Base-by-base conservation (phyloP, 1,140 invertebrate genomes). In the Ruditapes philippinarum region DNA sequence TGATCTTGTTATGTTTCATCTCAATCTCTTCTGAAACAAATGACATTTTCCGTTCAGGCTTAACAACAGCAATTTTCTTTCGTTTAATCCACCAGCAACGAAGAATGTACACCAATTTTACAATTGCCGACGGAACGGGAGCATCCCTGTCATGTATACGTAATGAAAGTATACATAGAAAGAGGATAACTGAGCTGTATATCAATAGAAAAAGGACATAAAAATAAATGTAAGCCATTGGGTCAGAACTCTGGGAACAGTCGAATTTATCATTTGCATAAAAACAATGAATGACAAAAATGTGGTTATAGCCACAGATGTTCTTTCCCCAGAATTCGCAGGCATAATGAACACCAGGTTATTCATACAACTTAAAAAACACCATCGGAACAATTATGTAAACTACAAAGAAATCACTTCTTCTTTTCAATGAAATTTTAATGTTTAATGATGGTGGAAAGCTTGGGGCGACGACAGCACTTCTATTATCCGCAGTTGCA, bases 221-320 rank as follows among this genome's bases (percentile, higher is more conserved):
- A 22, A 36, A 70, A 36, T 88, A 88, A 36, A 97, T 95, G 0
- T 94, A 70, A 12, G 95, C 94, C 3, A 95, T 85, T 68, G 91
- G 92, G 57, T 96, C 96, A 7, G 96, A 97, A 7, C 96, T 97
- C 91, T 96, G 17, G 97, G 96, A 94, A 97, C 96, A 88, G 96
- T 96, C 91, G 97, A 96, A 36, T 96, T 96, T 49, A 97, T 96
- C 81, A 96, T 96, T 70, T 97, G 92, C 95, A 97, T 96, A 92
- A 97, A 97, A n/a, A 97, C 96, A 70, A 96, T 96, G 91, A 97
- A 96, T 11, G 97, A 96, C n/a, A 97, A 92, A 7, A 97, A 94
- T 5, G 97, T 96, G 9, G 96, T 97, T 45, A 97, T 94, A 36
- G 96, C 96, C 19, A 97, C 95, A 4, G 96, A 95, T 65, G 97